Conservation (phyloP, 1,140 invertebrate species). For the Radopholus similis region DNA sequence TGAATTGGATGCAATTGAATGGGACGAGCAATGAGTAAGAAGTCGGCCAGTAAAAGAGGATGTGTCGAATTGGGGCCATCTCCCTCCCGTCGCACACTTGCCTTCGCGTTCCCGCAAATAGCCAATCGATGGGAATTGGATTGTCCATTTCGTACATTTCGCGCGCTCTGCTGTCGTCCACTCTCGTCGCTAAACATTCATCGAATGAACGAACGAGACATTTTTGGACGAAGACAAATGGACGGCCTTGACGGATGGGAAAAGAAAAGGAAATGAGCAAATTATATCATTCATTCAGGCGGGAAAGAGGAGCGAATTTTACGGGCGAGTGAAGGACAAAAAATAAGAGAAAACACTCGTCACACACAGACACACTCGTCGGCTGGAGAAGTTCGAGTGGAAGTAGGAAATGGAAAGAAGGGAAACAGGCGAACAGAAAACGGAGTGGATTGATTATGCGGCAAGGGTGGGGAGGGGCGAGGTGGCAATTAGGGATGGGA, state of each 20-base stretch:
- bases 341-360: not conserved
- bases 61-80: too few species aligned
- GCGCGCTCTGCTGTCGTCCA: not conserved
- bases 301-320: not conserved
- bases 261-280: too few species aligned
- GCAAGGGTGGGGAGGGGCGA: not conserved
- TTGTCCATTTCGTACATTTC: not conserved
- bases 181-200: not conserved
- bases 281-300: not conserved
- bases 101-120: not conserved
- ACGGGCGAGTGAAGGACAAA: not conserved
- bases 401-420: too few species aligned
- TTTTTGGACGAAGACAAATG: too few species aligned
- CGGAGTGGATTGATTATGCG: not conserved
- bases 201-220: not conserved
- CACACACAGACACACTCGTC: not conserved
- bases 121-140: not conserved
- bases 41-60: too few species aligned
- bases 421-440: not conserved
- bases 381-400: too few species aligned
- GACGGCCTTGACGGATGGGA: too few species aligned
- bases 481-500: not conserved
- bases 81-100: too few species aligned
- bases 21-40: too few species aligned
- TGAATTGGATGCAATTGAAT: too few species aligned